phyloP scores from a whole-genome alignment of 2,888 invertebrate genomes.

The Agonopterix subpropinquella region DNA sequence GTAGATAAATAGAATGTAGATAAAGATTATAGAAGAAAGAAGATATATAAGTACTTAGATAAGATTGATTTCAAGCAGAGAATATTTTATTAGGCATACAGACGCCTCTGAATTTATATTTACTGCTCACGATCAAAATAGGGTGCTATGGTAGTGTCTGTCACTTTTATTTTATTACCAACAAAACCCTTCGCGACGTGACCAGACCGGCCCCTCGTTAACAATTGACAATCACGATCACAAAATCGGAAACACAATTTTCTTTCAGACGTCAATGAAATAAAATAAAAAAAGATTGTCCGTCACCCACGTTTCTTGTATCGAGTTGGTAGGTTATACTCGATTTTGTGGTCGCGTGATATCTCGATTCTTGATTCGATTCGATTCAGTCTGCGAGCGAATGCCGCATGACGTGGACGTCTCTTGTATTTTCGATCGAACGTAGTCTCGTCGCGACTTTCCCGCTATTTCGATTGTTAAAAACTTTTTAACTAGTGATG shows the following conservation, averaged over 20 bases:
- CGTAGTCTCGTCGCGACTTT: slow-evolving; percentile 21
- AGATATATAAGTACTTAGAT: too few species aligned
- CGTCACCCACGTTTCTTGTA: slow-evolving; percentile 6
- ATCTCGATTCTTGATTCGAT: slow-evolving; percentile 10
- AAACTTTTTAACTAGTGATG: slow-evolving; percentile 42
- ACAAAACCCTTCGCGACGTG: slow-evolving; percentile 7
- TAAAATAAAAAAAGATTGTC: slow-evolving; percentile 3
- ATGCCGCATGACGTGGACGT: slow-evolving; percentile 28
- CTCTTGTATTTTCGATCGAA: slow-evolving; percentile 7
- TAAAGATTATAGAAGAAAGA: too few species aligned
- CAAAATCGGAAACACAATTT: slow-evolving; percentile 5
- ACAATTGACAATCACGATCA: slow-evolving; percentile 9
- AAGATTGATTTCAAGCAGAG: too few species aligned
- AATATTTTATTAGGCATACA: too few species aligned
- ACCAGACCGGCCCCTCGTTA: slow-evolving; percentile 4
- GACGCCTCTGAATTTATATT: neutral
- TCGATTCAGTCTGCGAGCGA: slow-evolving; percentile 46
- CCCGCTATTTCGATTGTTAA: slow-evolving; percentile 35
- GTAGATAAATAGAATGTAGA: too few species aligned
- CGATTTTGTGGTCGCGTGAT: slow-evolving; percentile 4
- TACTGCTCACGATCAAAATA: slow-evolving; percentile 6
- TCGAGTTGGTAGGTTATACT: neutral
- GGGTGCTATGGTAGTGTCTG: neutral
- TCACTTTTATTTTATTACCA: slow-evolving; percentile 9
- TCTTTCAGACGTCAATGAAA: slow-evolving; percentile 7